Conservation (phyloP, 2,113 vertebrate genomes). For the Raphicerus campestris region DNA sequence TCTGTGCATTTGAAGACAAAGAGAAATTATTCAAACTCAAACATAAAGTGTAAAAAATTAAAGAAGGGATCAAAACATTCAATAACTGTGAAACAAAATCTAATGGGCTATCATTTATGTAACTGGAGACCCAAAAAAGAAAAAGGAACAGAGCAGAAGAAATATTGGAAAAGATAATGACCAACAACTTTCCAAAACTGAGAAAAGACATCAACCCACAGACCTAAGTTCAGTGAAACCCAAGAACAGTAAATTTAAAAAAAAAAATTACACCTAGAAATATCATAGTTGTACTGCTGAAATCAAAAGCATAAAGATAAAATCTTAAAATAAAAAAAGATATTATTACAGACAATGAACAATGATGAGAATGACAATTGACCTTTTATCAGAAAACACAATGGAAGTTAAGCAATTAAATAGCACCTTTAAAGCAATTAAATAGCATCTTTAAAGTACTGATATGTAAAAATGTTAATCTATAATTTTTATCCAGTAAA, state of each 20-base stretch:
- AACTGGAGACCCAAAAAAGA: neutral
- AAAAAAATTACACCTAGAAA: neutral
- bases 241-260: neutral
- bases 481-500: neutral
- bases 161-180: neutral
- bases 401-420: neutral
- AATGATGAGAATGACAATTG: neutral
- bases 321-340: neutral
- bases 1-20: neutral
- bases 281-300: neutral
- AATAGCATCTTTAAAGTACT: neutral
- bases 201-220: neutral
- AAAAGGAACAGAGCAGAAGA: neutral
- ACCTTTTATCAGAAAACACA: neutral
- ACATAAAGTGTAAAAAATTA: neutral
- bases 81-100: neutral
- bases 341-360: neutral
- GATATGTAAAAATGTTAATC: neutral
- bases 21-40: neutral
- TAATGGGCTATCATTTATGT: neutral
- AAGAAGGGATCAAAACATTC: neutral
- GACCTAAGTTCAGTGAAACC: neutral
- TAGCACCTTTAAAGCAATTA: neutral
- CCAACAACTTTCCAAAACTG: neutral
- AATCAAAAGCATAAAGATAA: neutral